Evolutionary conservation across 2,113 vertebrate genomes (phyloP).

Genomic region (Sturnira hondurensis): DNA sequence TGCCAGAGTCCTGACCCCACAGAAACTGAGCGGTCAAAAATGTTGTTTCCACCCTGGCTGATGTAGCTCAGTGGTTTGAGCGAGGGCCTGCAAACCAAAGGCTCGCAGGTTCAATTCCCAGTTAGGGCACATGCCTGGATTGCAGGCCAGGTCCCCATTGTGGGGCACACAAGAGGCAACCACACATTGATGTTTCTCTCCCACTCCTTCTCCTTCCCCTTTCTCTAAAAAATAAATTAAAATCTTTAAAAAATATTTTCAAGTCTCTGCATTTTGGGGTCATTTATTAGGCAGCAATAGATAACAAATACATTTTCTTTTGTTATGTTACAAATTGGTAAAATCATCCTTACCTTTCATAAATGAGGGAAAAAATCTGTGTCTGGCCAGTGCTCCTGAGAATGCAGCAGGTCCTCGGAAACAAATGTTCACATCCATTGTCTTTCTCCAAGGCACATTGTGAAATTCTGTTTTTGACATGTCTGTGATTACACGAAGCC

Average conservation of each 20-base stretch:
- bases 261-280: not conserved
- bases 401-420: not conserved
- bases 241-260: not conserved
- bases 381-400: not conserved
- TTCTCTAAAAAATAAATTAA: too few relatives aligned
- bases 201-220: too few relatives aligned
- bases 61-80: too few relatives aligned
- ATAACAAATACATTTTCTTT: not conserved
- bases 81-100: too few relatives aligned
- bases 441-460: slow-evolving; percentile 31
- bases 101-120: too few relatives aligned
- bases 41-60: too few relatives aligned
- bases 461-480: slow-evolving; percentile 32
- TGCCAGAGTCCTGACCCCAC: not conserved
- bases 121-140: too few relatives aligned
- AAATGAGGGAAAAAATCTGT: not conserved
- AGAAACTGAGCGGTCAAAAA: not conserved
- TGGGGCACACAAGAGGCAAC: too few relatives aligned
- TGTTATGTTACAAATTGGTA: not conserved
- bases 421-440: not conserved
- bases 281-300: not conserved
- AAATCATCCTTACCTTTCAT: not conserved
- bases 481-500: not conserved
- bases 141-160: too few relatives aligned
- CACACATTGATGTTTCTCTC: too few relatives aligned